A percentile compares a stretch with the other conserved stretches of the same genome.
Evolutionary conservation across 1,140 invertebrate genomes (phyloP).

Genomic region (Parapsyche elsis): DNA sequence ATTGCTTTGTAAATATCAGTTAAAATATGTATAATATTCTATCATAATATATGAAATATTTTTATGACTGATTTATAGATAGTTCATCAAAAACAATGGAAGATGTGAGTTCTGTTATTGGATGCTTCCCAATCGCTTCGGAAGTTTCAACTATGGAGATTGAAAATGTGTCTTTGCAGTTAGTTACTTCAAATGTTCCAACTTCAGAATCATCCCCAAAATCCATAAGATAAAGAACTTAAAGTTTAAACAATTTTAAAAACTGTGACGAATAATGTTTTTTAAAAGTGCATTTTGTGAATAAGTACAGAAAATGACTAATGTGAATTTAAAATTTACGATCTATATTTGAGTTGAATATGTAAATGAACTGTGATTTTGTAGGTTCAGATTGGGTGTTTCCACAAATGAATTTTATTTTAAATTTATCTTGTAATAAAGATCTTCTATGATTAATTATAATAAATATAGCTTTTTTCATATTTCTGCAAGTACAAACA

Average conservation of each 20-base stretch:
- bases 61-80: not conserved
- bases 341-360: not conserved
- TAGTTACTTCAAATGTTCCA: not conserved
- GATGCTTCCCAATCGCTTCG: not conserved
- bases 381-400: slow-evolving; percentile 2
- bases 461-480: slow-evolving; percentile 48
- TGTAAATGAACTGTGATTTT: slow-evolving; percentile 16
- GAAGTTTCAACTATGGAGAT: not conserved
- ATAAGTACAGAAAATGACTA: not conserved
- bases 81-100: not conserved
- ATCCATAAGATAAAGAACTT: slow-evolving; percentile 3
- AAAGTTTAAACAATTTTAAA: too few species aligned
- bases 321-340: not conserved
- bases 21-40: too few species aligned
- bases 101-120: not conserved
- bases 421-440: not conserved
- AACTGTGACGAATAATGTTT: too few species aligned
- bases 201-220: not conserved
- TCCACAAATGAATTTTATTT: not conserved
- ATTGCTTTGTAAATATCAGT: not conserved
- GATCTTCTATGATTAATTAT: slow-evolving; percentile 19
- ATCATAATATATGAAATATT: too few species aligned
- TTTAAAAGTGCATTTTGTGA: slow-evolving; percentile 16
- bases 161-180: too few species aligned
- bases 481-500: slow-evolving; percentile 55